Evolutionary conservation across 2,113 vertebrate genomes (phyloP).

Genomic region (Australoheros scitulus): DNA sequence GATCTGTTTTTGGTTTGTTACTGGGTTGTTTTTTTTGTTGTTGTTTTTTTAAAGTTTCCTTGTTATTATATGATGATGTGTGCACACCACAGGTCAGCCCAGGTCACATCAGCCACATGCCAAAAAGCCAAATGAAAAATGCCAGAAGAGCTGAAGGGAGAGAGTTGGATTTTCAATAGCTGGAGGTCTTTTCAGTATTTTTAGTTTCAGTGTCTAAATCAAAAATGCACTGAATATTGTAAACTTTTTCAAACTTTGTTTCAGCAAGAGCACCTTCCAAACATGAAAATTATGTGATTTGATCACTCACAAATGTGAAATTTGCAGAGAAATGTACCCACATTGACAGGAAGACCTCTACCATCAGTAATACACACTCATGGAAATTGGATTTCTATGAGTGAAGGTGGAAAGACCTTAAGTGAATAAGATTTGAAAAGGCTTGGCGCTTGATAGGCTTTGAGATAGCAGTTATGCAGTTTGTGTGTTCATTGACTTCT

Average conservation of each 20-base stretch:
- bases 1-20: background rate
- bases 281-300: background rate
- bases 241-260: background rate
- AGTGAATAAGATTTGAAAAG: background rate
- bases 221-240: background rate
- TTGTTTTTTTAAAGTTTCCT: background rate
- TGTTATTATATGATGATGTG: background rate
- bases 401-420: background rate
- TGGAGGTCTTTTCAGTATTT: conserved; percentile 8
- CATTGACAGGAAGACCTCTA: background rate
- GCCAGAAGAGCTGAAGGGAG: background rate
- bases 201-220: background rate
- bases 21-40: background rate
- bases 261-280: background rate
- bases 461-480: background rate
- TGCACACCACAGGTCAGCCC: background rate
- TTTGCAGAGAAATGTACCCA: background rate
- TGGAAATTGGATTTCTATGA: background rate
- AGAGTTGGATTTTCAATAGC: background rate
- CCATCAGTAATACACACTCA: background rate
- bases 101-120: background rate
- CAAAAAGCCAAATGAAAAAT: background rate
- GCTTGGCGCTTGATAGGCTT: background rate
- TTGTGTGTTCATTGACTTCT: background rate
- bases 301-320: conserved; percentile 1